Base-by-base conservation (phyloP, 2,888 invertebrate species). In the Acleris laterana region DNA sequence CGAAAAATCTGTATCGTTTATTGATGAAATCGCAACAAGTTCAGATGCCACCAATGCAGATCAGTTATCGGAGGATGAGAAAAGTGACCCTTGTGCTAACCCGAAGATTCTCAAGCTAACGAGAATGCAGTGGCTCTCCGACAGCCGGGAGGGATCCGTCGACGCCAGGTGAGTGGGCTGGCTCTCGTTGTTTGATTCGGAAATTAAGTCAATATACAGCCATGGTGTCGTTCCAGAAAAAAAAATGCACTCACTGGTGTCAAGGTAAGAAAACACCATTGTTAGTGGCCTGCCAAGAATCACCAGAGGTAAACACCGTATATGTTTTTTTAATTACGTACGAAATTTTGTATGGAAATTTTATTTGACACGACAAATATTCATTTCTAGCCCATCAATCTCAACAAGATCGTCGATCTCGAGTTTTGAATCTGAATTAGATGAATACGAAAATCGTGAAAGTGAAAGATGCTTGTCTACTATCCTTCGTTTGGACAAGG, bases 51-150 rank as follows among this genome's bases (percentile, higher is more conserved):
- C 79, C 53, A 59, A 70, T 20, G 72, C 71, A 7, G 75, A 25
- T 3, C 3, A 7, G 28, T 28, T 28, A 9, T 28, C 28, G 3
- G 32, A 32, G 32, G 32, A 32, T 7, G 32, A 73, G 17, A 56
- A 68, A 9, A 50, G 42, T 48, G 46, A 55, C 28, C 9, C 46
- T 16, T 58, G 25, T 42, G 56, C 53, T 49, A 87, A 85, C 56
- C 83, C 87, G 11, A 89, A 86, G 64, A 74, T 88, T 57, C 72
- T 91, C 3, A 86, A 87, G 72, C 71, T 90, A 48, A 91, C 90
- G 1, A 88, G 87, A 80, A 90, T 89, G 88, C 90, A 87, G 70
- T 92, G 92, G 91, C 82, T 92, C 2, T 84, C 85, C 16, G 89
- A 90, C 73, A 80, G 79, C 16, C 79, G 78, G 20, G 79, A 81